A percentile compares a stretch with the other conserved stretches of the same genome.
Evolutionary conservation across 2,113 vertebrate genomes (phyloP).

Genomic region (Lycocorax pyrrhopterus): DNA sequence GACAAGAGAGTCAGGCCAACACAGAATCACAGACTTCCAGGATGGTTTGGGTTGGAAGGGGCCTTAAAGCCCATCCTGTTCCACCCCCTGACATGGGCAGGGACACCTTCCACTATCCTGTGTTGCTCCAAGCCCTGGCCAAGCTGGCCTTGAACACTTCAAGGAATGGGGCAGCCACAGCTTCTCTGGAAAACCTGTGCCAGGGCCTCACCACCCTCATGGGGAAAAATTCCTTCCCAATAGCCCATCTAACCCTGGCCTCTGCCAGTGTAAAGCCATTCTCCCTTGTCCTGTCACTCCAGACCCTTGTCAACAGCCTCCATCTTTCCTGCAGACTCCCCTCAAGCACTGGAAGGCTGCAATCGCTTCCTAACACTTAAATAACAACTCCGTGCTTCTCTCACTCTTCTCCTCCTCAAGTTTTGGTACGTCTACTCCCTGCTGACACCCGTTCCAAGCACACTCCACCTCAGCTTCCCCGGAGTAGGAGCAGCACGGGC

Average conservation of each 20-base stretch:
- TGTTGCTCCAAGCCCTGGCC: rapidly evolving
- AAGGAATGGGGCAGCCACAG: background rate
- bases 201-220: background rate
- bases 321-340: background rate
- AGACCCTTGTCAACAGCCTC: background rate
- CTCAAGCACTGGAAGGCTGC: background rate
- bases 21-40: background rate
- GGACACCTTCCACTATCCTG: background rate
- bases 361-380: background rate
- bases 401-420: background rate
- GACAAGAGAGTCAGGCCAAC: background rate
- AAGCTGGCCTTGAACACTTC: background rate
- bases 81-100: background rate
- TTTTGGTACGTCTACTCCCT: background rate
- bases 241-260: background rate
- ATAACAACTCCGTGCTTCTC: background rate
- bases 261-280: background rate
- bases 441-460: background rate
- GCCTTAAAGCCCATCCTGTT: background rate
- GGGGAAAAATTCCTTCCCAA: background rate
- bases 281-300: background rate
- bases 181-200: background rate
- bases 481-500: background rate
- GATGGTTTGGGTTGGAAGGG: background rate
- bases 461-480: background rate